Conservation (phyloP, 2,888 invertebrate species). For the Ommatoiulus sabulosus region DNA sequence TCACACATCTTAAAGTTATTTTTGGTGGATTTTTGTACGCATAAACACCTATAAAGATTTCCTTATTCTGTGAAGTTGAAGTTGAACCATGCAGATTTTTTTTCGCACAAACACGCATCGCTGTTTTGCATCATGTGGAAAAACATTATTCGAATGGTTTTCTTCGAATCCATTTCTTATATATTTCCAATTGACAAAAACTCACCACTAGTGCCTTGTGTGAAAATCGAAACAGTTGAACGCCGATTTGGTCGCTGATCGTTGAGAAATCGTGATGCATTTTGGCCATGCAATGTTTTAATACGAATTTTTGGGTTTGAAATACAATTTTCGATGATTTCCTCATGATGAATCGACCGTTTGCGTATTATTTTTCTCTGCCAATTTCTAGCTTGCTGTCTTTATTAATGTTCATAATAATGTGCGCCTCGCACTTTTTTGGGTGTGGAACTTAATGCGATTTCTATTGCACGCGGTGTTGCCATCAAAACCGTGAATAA, state of each 20-base stretch:
- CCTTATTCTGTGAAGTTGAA: not conserved
- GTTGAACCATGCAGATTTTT: not conserved
- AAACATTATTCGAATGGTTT: not conserved
- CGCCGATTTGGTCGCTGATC: not conserved
- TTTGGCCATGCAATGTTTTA: not conserved
- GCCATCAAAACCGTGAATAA: conserved; percentile 3
- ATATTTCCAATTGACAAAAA: not conserved
- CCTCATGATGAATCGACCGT: not conserved
- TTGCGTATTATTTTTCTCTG: not conserved
- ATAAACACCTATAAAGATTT: not conserved
- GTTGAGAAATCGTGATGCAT: not conserved
- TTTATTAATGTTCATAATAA: conserved; percentile 3
- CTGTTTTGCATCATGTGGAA: not conserved
- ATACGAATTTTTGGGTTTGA: not conserved
- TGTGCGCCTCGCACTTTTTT: not conserved
- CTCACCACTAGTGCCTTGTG: conserved; percentile 19
- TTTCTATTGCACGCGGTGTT: not conserved
- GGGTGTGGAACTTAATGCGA: not conserved
- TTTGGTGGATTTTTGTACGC: not conserved
- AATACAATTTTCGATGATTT: not conserved
- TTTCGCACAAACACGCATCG: conserved; percentile 3
- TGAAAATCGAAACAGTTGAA: conserved; percentile 1
- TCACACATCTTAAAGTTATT: not conserved
- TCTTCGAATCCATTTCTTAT: not conserved
- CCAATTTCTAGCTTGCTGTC: not conserved